These are phyloP conservation scores for Leptestheria dahalacensis DNA, from an alignment of 1,140 invertebrate genomes.

Conservation along the genomic window DNA sequence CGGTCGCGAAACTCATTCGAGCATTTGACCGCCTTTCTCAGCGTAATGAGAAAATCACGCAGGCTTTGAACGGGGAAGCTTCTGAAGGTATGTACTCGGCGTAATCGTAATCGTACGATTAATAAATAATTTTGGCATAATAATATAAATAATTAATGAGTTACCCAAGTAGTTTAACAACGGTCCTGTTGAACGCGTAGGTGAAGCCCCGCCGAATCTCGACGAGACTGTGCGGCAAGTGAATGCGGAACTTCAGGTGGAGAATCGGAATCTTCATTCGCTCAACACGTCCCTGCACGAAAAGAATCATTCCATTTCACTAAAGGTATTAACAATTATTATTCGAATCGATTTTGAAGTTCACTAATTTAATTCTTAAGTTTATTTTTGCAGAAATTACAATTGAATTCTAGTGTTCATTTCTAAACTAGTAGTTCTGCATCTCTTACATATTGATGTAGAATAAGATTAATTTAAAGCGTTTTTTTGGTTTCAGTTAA, in stretches of 20 bases:
- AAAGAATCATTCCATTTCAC: constrained; percentile 77
- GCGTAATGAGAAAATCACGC: constrained; percentile 79
- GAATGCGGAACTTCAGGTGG: constrained; percentile 70
- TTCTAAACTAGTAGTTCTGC: too few relatives aligned
- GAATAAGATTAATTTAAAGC: not conserved
- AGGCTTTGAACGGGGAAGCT: constrained; percentile 67
- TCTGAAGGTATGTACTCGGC: constrained; percentile 38
- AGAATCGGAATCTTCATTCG: constrained; percentile 82
- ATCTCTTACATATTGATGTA: not conserved
- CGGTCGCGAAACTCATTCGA: constrained; percentile 89
- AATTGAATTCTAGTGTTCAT: constrained; percentile 12
- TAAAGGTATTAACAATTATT: too few relatives aligned
- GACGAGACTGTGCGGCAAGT: constrained; percentile 67
- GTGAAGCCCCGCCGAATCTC: constrained; percentile 47
- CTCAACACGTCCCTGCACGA: constrained; percentile 85
- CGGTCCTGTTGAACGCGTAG: too few relatives aligned
- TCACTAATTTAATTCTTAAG: too few relatives aligned
- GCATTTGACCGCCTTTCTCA: constrained; percentile 89
- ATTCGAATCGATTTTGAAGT: too few relatives aligned
- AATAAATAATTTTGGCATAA: too few relatives aligned
- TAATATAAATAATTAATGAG: too few relatives aligned
- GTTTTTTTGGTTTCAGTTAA: constrained; percentile 39
- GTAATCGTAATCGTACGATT: too few relatives aligned
- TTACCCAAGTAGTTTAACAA: too few relatives aligned
- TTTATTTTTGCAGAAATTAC: too few relatives aligned